phyloP scores from a whole-genome alignment of 2,888 invertebrate species.

The Coenonympha arcania region DNA sequence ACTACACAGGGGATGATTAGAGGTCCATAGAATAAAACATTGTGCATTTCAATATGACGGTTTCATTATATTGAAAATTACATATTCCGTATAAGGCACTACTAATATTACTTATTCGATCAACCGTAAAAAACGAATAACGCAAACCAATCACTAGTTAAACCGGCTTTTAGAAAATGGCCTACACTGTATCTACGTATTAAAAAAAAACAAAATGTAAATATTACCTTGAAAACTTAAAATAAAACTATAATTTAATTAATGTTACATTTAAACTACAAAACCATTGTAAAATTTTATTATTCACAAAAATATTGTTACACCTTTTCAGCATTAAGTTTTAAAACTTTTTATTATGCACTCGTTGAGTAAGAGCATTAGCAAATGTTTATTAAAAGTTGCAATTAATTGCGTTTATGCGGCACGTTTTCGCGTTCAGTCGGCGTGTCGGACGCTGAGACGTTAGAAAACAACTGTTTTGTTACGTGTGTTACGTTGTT shows the following conservation, averaged over 20 bases:
- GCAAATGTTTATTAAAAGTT: neutral
- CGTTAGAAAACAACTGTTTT: constrained; percentile 24
- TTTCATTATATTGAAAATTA: too few relatives aligned
- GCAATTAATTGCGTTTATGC: neutral
- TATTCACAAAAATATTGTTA: neutral
- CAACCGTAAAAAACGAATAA: too few relatives aligned
- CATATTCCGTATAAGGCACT: too few relatives aligned
- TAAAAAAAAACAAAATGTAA: neutral
- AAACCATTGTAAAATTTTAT: neutral
- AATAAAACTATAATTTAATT: neutral
- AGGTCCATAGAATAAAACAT: neutral
- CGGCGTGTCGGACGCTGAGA: constrained; percentile 15
- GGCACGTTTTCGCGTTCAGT: constrained; percentile 1
- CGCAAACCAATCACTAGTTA: too few relatives aligned
- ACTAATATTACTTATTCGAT: too few relatives aligned
- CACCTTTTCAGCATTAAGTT: neutral
- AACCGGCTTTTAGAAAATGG: neutral
- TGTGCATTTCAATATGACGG: neutral
- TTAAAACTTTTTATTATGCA: neutral
- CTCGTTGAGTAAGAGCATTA: neutral
- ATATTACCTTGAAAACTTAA: neutral
- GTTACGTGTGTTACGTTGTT: constrained; percentile 21
- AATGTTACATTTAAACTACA: constrained; percentile 1
- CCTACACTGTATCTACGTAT: neutral
- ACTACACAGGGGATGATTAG: neutral